These are phyloP conservation scores for Lasioglossum baleicum DNA, from an alignment of 1,140 invertebrate species.

Conservation along the genomic window DNA sequence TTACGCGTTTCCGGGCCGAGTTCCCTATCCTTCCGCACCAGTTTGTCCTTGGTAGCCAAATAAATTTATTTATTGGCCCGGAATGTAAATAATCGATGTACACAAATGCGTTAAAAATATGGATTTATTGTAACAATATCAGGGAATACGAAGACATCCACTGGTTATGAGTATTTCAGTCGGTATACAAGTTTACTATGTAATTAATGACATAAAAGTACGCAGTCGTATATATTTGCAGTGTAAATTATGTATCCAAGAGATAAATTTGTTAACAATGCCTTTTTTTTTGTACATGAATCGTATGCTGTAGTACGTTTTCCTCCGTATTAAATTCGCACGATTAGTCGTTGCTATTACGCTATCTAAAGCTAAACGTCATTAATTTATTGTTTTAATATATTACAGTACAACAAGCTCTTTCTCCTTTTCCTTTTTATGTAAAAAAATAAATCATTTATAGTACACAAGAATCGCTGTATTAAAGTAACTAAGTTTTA, in stretches of 20 bases:
- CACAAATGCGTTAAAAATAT: slow-evolving; percentile 62
- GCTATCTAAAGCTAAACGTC: slow-evolving; percentile 5
- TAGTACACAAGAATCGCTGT: slow-evolving; percentile 34
- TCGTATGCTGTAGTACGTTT: no score
- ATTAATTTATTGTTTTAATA: slow-evolving; percentile 12
- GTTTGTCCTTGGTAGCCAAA: slow-evolving; percentile 74
- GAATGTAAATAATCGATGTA: no score
- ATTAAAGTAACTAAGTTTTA: slow-evolving; percentile 32
- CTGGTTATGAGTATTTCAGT: slow-evolving; percentile 64
- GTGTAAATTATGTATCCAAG: slow-evolving; percentile 42
- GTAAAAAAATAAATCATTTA: slow-evolving; percentile 73
- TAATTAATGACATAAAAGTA: slow-evolving; percentile 49
- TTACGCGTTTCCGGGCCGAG: slow-evolving; percentile 72
- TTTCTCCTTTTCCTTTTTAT: slow-evolving; percentile 19
- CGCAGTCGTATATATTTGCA: slow-evolving; percentile 8
- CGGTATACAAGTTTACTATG: slow-evolving; percentile 48
- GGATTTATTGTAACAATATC: slow-evolving; percentile 70
- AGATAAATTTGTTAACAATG: background rate
- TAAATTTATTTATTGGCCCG: no score
- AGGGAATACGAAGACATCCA: slow-evolving; percentile 53
- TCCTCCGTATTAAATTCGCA: background rate
- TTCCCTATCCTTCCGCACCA: slow-evolving; percentile 68
- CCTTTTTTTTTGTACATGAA: slow-evolving; percentile 27
- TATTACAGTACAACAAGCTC: slow-evolving; percentile 38
- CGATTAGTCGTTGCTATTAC: slow-evolving; percentile 6